A percentile compares a stretch with the other conserved stretches of the same genome.
Conservation (phyloP, 2,113 vertebrate genomes). For the Calypte anna region DNA sequence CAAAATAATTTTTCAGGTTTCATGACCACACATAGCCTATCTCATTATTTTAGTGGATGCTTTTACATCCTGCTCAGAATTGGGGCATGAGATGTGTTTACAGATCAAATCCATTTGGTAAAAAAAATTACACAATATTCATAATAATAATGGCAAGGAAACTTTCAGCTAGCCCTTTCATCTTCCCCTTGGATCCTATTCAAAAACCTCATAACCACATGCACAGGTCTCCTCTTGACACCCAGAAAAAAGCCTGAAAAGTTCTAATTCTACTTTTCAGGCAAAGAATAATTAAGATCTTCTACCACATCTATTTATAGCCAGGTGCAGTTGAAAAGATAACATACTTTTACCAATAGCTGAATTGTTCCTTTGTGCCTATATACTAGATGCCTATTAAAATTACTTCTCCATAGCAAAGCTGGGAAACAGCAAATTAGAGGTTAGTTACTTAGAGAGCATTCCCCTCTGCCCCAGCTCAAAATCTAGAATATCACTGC, state of each 20-base stretch:
- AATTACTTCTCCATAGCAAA: slow-evolving; percentile 10
- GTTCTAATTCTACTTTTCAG: neutral
- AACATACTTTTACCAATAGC: slow-evolving; percentile 17
- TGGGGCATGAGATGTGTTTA: neutral
- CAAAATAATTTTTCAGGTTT: neutral
- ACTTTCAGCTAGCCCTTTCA: neutral
- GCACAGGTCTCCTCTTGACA: neutral
- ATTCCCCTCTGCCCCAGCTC: neutral
- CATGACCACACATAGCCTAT: neutral
- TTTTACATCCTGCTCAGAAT: neutral
- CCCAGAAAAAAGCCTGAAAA: neutral
- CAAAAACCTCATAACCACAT: neutral
- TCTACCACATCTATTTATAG: slow-evolving; percentile 49
- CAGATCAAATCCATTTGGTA: neutral
- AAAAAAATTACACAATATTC: neutral
- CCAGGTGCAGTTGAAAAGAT: slow-evolving; percentile 14
- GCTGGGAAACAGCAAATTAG: neutral
- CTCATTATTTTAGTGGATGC: neutral
- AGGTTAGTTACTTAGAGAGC: neutral
- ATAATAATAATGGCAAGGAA: neutral
- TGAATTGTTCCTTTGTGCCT: slow-evolving; percentile 39
- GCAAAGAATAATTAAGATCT: slow-evolving; percentile 48
- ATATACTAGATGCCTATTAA: neutral
- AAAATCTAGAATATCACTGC: neutral
- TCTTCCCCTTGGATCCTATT: neutral